Evolutionary conservation across 53 echinoderm and acorn worm genomes (phyloP).

Genomic region (Paracentrotus lividus): DNA sequence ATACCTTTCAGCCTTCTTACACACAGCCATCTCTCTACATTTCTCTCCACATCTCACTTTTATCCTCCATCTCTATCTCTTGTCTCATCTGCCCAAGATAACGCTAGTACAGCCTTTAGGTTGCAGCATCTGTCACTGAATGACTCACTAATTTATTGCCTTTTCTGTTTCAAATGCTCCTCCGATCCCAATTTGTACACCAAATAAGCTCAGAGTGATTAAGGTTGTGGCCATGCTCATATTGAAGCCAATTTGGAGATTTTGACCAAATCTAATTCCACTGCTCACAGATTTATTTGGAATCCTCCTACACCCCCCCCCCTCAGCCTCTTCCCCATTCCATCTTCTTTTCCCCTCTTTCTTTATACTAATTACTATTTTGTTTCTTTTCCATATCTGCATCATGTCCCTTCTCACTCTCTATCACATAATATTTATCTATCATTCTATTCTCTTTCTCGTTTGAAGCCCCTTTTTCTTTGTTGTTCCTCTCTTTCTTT

Average conservation of each 20-base stretch:
- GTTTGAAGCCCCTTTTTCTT: no score
- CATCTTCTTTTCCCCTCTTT: no score
- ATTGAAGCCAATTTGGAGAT: constrained; percentile 19
- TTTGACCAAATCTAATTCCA: background rate
- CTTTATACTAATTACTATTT: background rate
- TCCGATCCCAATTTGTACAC: constrained; percentile 12
- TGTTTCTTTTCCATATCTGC: background rate
- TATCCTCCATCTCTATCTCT: background rate
- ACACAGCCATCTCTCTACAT: background rate
- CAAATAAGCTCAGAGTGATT: background rate
- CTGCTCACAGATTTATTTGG: background rate
- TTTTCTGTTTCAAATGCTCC: background rate
- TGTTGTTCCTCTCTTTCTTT: no score
- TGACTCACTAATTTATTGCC: constrained; percentile 37
- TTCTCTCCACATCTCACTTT: no score
- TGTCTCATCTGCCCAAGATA: background rate
- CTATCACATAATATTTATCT: background rate
- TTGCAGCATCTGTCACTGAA: background rate
- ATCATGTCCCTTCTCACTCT: background rate
- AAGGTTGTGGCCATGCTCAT: background rate
- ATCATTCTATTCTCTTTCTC: background rate
- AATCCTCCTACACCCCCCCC: background rate
- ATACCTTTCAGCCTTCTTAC: no score
- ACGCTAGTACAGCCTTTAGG: background rate
- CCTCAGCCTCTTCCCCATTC: background rate